Evolutionary conservation across 2,888 invertebrate species (phyloP).

Genomic region (Chrysolina oricalcia): DNA sequence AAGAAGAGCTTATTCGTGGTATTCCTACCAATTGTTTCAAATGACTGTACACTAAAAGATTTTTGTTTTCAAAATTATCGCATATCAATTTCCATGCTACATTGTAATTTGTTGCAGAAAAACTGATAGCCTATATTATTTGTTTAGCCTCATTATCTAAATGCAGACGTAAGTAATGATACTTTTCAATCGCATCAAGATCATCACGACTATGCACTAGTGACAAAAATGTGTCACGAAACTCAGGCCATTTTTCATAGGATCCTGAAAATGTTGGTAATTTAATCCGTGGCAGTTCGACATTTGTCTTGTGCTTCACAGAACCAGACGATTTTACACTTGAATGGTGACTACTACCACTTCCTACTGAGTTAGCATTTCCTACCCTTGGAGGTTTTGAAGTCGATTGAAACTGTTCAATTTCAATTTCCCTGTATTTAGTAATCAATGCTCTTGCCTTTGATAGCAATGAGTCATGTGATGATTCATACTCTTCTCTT

Average conservation of each 20-base stretch:
- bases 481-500: too few relatives aligned
- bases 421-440: too few relatives aligned
- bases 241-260: slow-evolving; percentile 1
- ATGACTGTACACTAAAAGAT: slow-evolving; percentile 1
- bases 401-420: too few relatives aligned
- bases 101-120: slow-evolving; percentile 4
- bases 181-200: not conserved
- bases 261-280: not conserved
- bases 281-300: not conserved
- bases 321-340: not conserved
- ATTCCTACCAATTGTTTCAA: not conserved
- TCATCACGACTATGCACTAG: not conserved
- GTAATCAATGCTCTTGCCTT: too few relatives aligned
- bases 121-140: not conserved
- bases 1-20: not conserved
- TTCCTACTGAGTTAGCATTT: too few relatives aligned
- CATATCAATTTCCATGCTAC: slow-evolving; percentile 5
- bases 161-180: not conserved
- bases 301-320: not conserved
- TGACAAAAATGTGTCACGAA: not conserved
- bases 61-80: not conserved
- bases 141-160: not conserved
- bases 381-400: too few relatives aligned
- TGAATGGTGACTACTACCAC: too few relatives aligned
- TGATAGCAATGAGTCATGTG: too few relatives aligned